Base-by-base conservation (phyloP, 2,888 invertebrate genomes). In the Ernsta delagoae region DNA sequence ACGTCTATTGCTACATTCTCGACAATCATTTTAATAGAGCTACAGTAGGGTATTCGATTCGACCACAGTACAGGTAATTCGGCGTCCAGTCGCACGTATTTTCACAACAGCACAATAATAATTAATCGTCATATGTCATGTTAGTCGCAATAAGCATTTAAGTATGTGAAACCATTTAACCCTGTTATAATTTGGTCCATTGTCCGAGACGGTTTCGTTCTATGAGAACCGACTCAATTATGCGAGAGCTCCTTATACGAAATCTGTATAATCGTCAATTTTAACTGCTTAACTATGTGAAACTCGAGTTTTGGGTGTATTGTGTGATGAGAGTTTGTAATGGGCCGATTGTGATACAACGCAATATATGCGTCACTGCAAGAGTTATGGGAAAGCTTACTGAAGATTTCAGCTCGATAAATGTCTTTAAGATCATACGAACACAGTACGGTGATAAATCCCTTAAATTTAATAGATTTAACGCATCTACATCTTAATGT, bases 141-240 rank as follows among this genome's bases (percentile, higher is more conserved):
- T 84, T 80, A 81, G 82, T 82, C 79, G 86, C 86, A 87, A 87
- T 88, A 87, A 87, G 82, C 86, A 83, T 87, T 85, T 90, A 89
- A 89, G 87, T 88, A 93, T 91, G 93, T 92, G 93, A 92, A 93
- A 87, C 81, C 80, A 82, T 87, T 84, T 88, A 87, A 87, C 87
- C 82, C 87, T 87, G 89, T 89, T 91, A 92, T 90, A 91, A 89
- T 92, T 92, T 89, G 79, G 88, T 86, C 88, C 83, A 92, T 93
- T 93, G 92, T 93, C 92, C 91, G 84, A 88, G 84, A 77, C 80
- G 82, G 83, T 89, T 88, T 90, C 86, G 88, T 92, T 90, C 89
- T 91, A 88, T 92, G 93, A 83, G 93, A 93, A 93, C 92, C 84
- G 84, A 83, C 87, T 89, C 92, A 92, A 93, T 93, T 93, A 92